These are phyloP conservation scores for Haplochromis burtoni DNA, from an alignment of 2,113 vertebrate species.

Conservation along the genomic window DNA sequence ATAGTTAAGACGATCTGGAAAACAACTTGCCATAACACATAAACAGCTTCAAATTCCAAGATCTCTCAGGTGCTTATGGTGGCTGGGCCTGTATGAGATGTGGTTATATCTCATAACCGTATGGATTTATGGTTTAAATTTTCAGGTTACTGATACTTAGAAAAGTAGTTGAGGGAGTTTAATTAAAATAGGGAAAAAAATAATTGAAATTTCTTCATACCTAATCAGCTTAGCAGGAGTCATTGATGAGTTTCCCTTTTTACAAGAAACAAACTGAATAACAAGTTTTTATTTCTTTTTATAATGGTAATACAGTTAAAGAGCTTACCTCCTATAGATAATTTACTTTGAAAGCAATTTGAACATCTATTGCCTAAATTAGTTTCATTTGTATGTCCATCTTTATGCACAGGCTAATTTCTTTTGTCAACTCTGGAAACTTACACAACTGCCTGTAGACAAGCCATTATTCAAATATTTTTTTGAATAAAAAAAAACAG, in stretches of 20 bases:
- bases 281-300: neutral
- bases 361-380: neutral
- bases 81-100: neutral
- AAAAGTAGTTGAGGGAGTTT: neutral
- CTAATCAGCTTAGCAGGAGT: neutral
- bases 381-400: rapidly evolving
- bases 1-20: neutral
- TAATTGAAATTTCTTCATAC: neutral
- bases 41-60: neutral
- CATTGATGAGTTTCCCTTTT: neutral
- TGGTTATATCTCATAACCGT: neutral
- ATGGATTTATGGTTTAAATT: neutral
- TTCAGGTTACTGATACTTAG: neutral
- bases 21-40: neutral
- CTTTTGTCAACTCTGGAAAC: neutral
- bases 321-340: neutral
- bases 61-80: rapidly evolving
- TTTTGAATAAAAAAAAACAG: neutral
- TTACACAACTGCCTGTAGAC: neutral
- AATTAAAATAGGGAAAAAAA: neutral
- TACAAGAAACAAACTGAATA: neutral
- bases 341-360: neutral
- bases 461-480: neutral
- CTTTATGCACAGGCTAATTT: neutral
- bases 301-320: neutral